Base-by-base conservation (phyloP, 2,888 invertebrate species). In the Metellina segmentata region DNA sequence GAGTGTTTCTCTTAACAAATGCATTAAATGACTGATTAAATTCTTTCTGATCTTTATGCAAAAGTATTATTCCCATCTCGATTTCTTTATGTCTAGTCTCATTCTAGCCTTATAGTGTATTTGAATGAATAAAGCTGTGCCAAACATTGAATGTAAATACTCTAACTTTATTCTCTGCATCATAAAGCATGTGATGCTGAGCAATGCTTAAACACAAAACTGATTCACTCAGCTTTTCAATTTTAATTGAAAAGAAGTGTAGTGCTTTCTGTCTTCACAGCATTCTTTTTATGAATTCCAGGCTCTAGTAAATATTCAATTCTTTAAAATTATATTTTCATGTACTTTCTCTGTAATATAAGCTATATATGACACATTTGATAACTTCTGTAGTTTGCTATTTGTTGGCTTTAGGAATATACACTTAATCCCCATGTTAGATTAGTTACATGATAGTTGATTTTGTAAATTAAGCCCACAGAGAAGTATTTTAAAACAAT, bases 61-160 rank as follows among this genome's bases (percentile, higher is more conserved):
- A 34, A 34, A 2, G 34, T 34, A 34, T 34, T 34, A 34, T 34
- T 34, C 4, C 4, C 9, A 61, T 61, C 61, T 61, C 9, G 61
- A 8, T 78, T 78, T 78, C 52, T n/a, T 19, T 53, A 19, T 52
- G 7, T 78, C 52, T 78, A 49, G 2, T 11, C 19, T 78, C 13
- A 52, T 61, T 20, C 19, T 52, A 78, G 49, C 19, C 52, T 78
- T 52, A 7, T 7, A 34, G n/a, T 61, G 16, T 16, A 79, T 34
- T 61, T 79, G 13, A 20, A 34, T 16, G 34, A 34, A 53, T 61
- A 61, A 79, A 79, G 53, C 61, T 61, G 79, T 79, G 79, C 79
- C 79, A 79, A 79, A 79, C 61, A 61, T 61, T 9, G 52, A 77
- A 16, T 79, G 79, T 79, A 79, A 79, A 79, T 61, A 61, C 61